Percentiles rank a stretch among this genome's conserved stretches.
These are phyloP conservation scores for Enteromius mattozi DNA, from an alignment of 2,797 vertebrate genomes.

Conservation along the genomic window DNA sequence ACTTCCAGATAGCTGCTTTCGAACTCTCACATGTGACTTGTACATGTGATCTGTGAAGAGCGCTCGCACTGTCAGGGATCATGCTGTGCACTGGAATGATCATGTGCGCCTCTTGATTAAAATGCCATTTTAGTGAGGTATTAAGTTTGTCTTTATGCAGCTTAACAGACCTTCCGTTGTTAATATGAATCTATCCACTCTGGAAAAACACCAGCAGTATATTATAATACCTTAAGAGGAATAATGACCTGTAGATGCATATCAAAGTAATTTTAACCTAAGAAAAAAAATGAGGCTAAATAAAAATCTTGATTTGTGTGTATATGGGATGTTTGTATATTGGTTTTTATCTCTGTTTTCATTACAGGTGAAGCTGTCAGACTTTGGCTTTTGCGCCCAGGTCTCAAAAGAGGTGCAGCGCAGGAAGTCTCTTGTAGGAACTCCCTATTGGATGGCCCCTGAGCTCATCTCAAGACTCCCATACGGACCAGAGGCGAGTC, in stretches of 20 bases:
- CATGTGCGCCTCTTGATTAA: not conserved
- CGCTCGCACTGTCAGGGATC: not conserved
- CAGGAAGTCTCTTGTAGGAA: constrained; percentile 93
- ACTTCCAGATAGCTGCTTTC: not conserved
- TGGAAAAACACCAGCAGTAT: not conserved
- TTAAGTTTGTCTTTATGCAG: not conserved
- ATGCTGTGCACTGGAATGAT: not conserved
- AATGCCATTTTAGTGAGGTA: not conserved
- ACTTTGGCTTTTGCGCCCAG: constrained; percentile 96
- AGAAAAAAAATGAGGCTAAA: not conserved
- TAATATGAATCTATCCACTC: not conserved
- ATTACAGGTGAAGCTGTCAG: constrained; percentile 91
- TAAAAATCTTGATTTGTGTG: no score
- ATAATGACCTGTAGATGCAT: not conserved
- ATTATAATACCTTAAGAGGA: not conserved
- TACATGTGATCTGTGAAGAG: not conserved
- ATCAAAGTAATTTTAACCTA: not conserved
- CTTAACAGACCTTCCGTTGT: not conserved
- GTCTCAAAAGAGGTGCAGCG: constrained; percentile 95
- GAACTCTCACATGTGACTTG: not conserved
- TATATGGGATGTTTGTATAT: no score
- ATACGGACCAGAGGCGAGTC: constrained; percentile 89
- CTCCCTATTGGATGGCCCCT: constrained; percentile 97
- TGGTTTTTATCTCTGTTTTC: not conserved
- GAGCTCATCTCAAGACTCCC: constrained; percentile 95